phyloP scores from a whole-genome alignment of 2,797 vertebrate species.

The Ispidina picta region DNA sequence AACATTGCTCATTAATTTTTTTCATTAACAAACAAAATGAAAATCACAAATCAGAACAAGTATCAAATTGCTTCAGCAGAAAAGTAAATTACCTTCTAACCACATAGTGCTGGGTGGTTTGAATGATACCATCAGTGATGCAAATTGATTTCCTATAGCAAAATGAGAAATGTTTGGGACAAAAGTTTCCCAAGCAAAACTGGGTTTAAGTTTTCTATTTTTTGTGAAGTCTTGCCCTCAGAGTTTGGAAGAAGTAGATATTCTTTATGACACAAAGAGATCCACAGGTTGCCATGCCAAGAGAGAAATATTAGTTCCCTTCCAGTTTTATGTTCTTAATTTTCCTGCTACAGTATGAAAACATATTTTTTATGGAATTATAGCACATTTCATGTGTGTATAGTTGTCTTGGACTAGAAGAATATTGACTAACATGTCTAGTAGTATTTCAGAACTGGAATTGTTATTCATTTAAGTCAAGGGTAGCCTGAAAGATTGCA shows the following conservation, averaged over 20 bases:
- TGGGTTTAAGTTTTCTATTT: conserved; percentile 45
- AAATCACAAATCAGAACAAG: conserved; percentile 81
- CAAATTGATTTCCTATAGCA: conserved; percentile 79
- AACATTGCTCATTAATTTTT: conserved; percentile 82
- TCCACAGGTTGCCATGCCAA: not conserved
- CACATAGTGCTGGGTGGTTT: conserved; percentile 73
- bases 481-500: not conserved
- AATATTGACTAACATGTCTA: not conserved
- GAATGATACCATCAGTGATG: conserved; percentile 77
- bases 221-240: conserved; percentile 14
- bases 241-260: not conserved
- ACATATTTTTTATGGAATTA: not conserved
- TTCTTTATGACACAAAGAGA: not conserved
- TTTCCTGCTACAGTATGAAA: not conserved
- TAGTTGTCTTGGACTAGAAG: not conserved
- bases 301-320: not conserved
- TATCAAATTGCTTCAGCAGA: conserved; percentile 76
- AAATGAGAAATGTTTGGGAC: conserved; percentile 60
- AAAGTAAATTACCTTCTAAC: conserved; percentile 79
- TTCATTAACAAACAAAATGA: conserved; percentile 84
- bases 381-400: not conserved
- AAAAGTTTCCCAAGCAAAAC: conserved; percentile 56
- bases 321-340: conserved; percentile 11
- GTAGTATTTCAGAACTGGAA: not conserved
- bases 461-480: not conserved